Conservation (phyloP, 23 tunicate genomes). For the Oikopleura vanhoeffeni region DNA sequence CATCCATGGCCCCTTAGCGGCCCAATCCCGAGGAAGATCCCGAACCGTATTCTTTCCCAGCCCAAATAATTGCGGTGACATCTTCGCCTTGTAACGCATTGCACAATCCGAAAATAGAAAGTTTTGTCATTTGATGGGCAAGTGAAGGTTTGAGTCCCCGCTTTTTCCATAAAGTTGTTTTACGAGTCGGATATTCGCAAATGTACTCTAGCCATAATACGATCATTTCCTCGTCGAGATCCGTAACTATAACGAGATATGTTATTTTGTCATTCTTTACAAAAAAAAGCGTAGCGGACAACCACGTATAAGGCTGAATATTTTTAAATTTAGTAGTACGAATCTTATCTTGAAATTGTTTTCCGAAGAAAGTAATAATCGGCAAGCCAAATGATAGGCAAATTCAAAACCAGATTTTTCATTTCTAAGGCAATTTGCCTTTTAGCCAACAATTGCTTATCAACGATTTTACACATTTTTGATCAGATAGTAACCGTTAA, state of each 20-base stretch:
- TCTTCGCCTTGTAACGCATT: constrained; percentile 49
- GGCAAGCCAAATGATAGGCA: no score
- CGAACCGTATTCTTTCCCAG: constrained; percentile 93
- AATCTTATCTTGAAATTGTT: no score
- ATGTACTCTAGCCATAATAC: constrained; percentile 88
- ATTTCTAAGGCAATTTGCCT: no score
- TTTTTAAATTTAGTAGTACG: no score
- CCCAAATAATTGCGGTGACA: constrained; percentile 36
- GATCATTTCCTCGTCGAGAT: constrained; percentile 89
- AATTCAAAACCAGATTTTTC: no score
- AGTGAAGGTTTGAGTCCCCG: constrained; percentile 60
- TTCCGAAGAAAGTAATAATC: no score
- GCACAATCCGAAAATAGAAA: constrained; percentile 61
- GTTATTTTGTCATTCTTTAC: no score
- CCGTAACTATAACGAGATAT: constrained; percentile 29
- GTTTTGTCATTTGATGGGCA: constrained; percentile 46
- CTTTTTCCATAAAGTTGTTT: constrained; percentile 62
- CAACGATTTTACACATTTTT: no score
- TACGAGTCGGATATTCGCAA: constrained; percentile 74
- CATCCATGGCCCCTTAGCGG: constrained; percentile 98
- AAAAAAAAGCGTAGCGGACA: no score
- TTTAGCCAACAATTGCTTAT: no score
- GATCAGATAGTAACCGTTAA: no score
- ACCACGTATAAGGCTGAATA: no score
- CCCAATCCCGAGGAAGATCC: constrained; percentile 98